These are phyloP conservation scores for Patiria miniata DNA, from an alignment of 35 echinoderm and acorn worm genomes.

Conservation along the genomic window DNA sequence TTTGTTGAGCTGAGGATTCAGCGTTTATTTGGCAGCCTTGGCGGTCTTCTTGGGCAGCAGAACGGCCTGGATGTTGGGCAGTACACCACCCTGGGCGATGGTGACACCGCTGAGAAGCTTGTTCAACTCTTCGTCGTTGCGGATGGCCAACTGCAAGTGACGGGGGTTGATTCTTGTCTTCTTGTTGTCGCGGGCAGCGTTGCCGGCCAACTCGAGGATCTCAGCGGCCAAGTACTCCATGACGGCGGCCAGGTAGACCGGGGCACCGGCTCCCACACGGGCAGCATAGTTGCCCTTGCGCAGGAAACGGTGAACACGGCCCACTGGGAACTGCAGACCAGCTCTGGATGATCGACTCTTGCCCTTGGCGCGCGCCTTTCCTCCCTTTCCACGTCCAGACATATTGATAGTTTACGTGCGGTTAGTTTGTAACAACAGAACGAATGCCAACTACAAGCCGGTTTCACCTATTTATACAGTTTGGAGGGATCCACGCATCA, in stretches of 20 bases:
- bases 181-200: conserved; percentile 93
- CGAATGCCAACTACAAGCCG: neutral
- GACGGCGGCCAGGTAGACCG: conserved; percentile 82
- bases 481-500: neutral
- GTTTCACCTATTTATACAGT: neutral
- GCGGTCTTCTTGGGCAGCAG: conserved; percentile 69
- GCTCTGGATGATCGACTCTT: conserved; percentile 46
- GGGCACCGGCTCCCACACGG: conserved; percentile 73
- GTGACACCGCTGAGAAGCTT: conserved; percentile 77
- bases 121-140: conserved; percentile 91
- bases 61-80: conserved; percentile 69
- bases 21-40: conserved; percentile 42
- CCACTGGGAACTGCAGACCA: conserved; percentile 76
- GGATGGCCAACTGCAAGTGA: conserved; percentile 82
- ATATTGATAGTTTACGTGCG: conserved; percentile 17
- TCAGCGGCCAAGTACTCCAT: conserved; percentile 84
- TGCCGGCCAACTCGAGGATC: conserved; percentile 87
- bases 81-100: conserved; percentile 75
- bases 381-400: conserved; percentile 45
- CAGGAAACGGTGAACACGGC: conserved; percentile 79
- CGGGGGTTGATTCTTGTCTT: conserved; percentile 83
- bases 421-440: neutral
- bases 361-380: conserved; percentile 6
- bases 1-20: neutral
- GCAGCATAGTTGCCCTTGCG: conserved; percentile 75